A percentile compares a stretch with the other conserved stretches of the same genome.
These are phyloP conservation scores for Falcaria lacertinaria DNA, from an alignment of 2,888 invertebrate species.

Conservation along the genomic window DNA sequence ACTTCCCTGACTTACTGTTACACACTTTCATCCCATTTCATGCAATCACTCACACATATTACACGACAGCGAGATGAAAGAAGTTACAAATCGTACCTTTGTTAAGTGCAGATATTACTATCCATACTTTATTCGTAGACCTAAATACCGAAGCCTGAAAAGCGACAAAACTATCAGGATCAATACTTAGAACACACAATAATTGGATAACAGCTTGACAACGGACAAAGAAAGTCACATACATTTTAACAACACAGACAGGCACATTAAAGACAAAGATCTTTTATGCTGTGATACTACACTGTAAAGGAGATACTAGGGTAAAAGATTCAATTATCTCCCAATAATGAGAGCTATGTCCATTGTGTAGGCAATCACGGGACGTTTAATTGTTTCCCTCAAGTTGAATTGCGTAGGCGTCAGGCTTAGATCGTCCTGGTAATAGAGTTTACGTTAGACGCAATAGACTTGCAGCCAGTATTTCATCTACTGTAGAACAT, in stretches of 20 bases:
- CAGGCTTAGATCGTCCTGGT: constrained; percentile 16
- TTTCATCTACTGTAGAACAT: too few relatives aligned
- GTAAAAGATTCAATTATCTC: background rate
- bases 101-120: too few relatives aligned
- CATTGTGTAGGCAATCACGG: constrained; percentile 6
- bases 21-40: too few relatives aligned
- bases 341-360: background rate
- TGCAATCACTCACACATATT: too few relatives aligned
- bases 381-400: constrained; percentile 14
- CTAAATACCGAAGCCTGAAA: background rate
- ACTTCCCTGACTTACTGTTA: too few relatives aligned
- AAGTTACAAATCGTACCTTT: too few relatives aligned
- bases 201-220: background rate
- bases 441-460: constrained; percentile 14
- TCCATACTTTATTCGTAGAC: background rate
- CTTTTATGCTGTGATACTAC: background rate
- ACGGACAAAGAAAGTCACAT: background rate
- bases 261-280: background rate
- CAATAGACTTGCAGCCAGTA: too few relatives aligned
- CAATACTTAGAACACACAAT: background rate
- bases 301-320: background rate
- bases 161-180: background rate
- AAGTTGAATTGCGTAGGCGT: constrained; percentile 25
- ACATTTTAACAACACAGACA: background rate
- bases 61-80: too few relatives aligned